Conservation (phyloP, 2,113 vertebrate species). For the Hypocryptadius cinnamomeus region DNA sequence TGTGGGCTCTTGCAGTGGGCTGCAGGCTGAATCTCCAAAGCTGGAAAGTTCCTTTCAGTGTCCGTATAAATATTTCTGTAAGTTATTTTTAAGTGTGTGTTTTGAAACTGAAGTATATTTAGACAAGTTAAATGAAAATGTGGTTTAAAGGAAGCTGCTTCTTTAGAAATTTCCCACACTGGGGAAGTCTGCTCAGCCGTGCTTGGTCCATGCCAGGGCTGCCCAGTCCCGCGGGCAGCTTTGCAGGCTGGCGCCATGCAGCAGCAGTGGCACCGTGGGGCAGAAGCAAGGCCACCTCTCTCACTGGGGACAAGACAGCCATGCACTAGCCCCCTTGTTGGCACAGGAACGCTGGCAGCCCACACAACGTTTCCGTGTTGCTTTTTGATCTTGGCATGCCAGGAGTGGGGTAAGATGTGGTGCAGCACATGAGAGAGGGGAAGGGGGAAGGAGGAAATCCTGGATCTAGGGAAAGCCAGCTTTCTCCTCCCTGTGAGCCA, state of each 20-base stretch:
- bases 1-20: not conserved
- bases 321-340: not conserved
- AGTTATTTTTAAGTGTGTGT: conserved; percentile 60
- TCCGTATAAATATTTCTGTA: conserved; percentile 59
- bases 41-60: conserved; percentile 25
- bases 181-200: not conserved
- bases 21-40: conserved; percentile 19
- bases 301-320: not conserved
- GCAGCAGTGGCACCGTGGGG: rapidly evolving
- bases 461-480: not conserved
- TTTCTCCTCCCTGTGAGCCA: conserved; percentile 18
- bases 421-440: not conserved
- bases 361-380: rapidly evolving
- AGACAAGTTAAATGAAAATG: conserved; percentile 53
- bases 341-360: not conserved
- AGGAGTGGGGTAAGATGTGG: not conserved
- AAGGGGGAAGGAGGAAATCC: not conserved
- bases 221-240: not conserved
- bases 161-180: conserved; percentile 60
- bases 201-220: not conserved
- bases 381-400: not conserved
- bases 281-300: not conserved
- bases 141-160: conserved; percentile 23
- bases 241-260: rapidly evolving
- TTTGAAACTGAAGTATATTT: conserved; percentile 65